A percentile compares a stretch with the other conserved stretches of the same genome.
These are phyloP conservation scores for Bombylius major DNA, from an alignment of 2,888 invertebrate genomes.

Conservation along the genomic window DNA sequence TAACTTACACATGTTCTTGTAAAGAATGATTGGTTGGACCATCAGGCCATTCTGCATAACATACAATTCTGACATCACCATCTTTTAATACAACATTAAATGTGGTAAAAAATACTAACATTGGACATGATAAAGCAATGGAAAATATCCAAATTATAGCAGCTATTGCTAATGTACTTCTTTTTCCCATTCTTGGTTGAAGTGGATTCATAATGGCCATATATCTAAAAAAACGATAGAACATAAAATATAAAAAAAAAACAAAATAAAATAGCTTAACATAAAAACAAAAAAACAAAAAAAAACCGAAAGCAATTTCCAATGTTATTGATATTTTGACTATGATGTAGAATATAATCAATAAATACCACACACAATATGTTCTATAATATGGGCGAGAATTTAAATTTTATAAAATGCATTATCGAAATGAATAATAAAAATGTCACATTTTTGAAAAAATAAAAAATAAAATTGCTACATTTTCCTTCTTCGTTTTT, in stretches of 20 bases:
- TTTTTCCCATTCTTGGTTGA: slow-evolving; percentile 73
- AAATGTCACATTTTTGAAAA: no score
- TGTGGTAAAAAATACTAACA: slow-evolving; percentile 71
- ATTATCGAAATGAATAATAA: no score
- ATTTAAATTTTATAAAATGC: no score
- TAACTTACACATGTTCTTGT: slow-evolving; percentile 64
- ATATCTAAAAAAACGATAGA: slow-evolving; percentile 53
- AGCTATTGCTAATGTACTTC: slow-evolving; percentile 71
- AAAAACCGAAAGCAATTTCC: no score
- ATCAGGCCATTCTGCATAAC: slow-evolving; percentile 79
- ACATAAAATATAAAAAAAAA: no score
- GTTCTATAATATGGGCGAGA: no score
- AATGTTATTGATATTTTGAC: neutral
- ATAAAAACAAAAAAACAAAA: no score
- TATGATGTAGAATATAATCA: no score
- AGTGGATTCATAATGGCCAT: slow-evolving; percentile 92
- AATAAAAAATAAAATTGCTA: no score
- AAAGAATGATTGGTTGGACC: slow-evolving; percentile 56
- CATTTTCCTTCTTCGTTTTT: no score
- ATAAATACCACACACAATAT: no score
- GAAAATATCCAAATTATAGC: slow-evolving; percentile 73
- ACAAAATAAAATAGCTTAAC: no score
- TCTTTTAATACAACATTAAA: slow-evolving; percentile 44
- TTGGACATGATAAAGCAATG: slow-evolving; percentile 68
- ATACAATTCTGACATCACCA: slow-evolving; percentile 53